Evolutionary conservation across 2,888 invertebrate species (phyloP).

Genomic region (Caenorhabditis imperialis): DNA sequence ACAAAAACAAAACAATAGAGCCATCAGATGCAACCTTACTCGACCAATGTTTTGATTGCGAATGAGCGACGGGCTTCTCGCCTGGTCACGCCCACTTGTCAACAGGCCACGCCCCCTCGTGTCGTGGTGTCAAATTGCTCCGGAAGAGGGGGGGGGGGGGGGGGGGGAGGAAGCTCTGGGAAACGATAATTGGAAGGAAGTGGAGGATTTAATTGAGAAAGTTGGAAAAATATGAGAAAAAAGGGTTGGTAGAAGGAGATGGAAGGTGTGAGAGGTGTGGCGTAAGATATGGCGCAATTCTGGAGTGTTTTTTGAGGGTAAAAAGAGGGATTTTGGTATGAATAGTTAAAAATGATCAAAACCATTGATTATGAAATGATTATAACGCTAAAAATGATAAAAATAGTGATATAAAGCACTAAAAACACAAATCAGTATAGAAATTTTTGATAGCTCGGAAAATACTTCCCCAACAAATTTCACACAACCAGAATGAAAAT

Average conservation of each 20-base stretch:
- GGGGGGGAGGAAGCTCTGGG: too few species aligned
- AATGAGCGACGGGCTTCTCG: conserved; percentile 44
- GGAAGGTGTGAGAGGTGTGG: not conserved
- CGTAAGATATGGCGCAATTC: not conserved
- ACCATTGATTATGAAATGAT: too few species aligned
- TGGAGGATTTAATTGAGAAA: conserved; percentile 3
- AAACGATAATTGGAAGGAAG: conserved; percentile 40
- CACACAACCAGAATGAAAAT: too few species aligned
- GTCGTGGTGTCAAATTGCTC: too few species aligned
- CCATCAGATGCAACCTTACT: not conserved
- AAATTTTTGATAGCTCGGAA: too few species aligned
- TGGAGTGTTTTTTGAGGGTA: not conserved
- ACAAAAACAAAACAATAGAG: conserved; percentile 20
- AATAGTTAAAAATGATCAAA: too few species aligned
- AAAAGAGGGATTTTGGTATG: not conserved
- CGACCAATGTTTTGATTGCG: conserved; percentile 27
- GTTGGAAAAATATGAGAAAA: not conserved
- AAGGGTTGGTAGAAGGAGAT: too few species aligned
- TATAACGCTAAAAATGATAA: too few species aligned
- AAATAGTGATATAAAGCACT: too few species aligned
- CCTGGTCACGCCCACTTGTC: not conserved
- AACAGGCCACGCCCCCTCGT: conserved; percentile 17
- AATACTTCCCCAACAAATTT: too few species aligned
- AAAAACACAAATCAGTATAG: too few species aligned
- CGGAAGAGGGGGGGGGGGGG: too few species aligned